Percentiles rank a stretch among this genome's conserved stretches.
Conservation (phyloP, 2,888 invertebrate species). For the Alcis repandata region DNA sequence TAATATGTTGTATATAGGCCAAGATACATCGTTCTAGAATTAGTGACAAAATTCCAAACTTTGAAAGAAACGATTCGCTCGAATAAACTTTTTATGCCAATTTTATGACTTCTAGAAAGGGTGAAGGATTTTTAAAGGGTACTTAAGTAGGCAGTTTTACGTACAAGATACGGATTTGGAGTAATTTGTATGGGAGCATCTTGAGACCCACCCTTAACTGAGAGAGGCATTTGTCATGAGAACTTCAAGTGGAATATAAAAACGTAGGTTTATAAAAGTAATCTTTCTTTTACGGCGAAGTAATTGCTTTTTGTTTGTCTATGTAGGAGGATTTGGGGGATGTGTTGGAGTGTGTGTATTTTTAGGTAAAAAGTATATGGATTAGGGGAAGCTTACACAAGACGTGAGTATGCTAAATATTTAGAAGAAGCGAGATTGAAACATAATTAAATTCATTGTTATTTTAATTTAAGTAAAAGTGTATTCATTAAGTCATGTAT, state of each 20-base stretch:
- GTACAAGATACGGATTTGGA: conserved; percentile 28
- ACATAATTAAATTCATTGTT: no score
- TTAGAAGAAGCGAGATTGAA: no score
- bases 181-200: conserved; percentile 35
- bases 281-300: conserved; percentile 21
- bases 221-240: conserved; percentile 33
- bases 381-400: no score
- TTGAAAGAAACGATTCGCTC: conserved; percentile 13
- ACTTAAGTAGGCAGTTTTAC: conserved; percentile 34
- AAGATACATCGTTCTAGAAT: conserved; percentile 2
- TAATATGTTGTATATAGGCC: no score
- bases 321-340: conserved; percentile 1
- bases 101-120: conserved; percentile 34
- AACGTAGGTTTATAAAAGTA: conserved; percentile 34
- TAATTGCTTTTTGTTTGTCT: conserved; percentile 22
- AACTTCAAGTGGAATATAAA: conserved; percentile 31
- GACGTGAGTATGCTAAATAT: no score
- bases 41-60: conserved; percentile 14
- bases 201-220: conserved; percentile 21
- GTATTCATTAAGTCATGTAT: no score
- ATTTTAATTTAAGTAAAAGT: no score
- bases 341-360: no score
- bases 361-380: no score
- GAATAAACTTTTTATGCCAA: conserved; percentile 33
- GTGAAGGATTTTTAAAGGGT: conserved; percentile 34